Evolutionary conservation across 2,797 vertebrate species (phyloP), one percentile per base, ranked within the genome.

Genomic region (Luscinia megarhynchos): DNA sequence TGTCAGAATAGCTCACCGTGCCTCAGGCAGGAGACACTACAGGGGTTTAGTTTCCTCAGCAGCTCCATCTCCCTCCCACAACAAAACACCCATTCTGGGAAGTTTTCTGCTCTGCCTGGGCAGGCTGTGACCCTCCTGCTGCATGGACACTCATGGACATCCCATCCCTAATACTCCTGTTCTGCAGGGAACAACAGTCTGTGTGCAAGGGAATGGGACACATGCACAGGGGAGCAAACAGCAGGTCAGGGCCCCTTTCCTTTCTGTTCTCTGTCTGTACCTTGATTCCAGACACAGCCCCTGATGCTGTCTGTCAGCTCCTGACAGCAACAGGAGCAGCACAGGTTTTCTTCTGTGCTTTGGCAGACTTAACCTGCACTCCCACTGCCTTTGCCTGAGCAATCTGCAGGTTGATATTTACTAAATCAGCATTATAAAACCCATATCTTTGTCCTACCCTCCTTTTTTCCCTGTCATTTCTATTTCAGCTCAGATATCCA

Each of bases 371-470:
- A 50, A 83, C 73, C 84, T 68, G 11, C 23, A 20, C 54, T 91
- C 63, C 72, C 81, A 70, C 58, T 43, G 63, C n/a, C 68, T 82
- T 53, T 85, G 59, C 62, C 63, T 76, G 68, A 81, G 83, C 67
- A 89, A 73, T 66, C 83, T 85, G 80, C 88, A 77, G 54, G 46
- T 70, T 95, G 70, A 3, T 89, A 36, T 88, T 95, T 96, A 87
- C 88, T 79, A 93, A 85, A 93, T 63, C 36, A 63, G 59, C 66
- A 40, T 70, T 62, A 57, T 48, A 36, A 73, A 92, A 21, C 53
- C 40, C 11, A 0, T 57, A 51, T 75, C 73, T 93, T 84, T 80
- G 76, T 63, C 46, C n/a, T 62, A 12, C 26, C 6, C 18, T 86
- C 69, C 38, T 79, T 70, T 82, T 64, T 53, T 19, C 74, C 48